A percentile compares a stretch with the other conserved stretches of the same genome.
Evolutionary conservation across 2,797 vertebrate genomes (phyloP).

Genomic region (Gallirallus australis): DNA sequence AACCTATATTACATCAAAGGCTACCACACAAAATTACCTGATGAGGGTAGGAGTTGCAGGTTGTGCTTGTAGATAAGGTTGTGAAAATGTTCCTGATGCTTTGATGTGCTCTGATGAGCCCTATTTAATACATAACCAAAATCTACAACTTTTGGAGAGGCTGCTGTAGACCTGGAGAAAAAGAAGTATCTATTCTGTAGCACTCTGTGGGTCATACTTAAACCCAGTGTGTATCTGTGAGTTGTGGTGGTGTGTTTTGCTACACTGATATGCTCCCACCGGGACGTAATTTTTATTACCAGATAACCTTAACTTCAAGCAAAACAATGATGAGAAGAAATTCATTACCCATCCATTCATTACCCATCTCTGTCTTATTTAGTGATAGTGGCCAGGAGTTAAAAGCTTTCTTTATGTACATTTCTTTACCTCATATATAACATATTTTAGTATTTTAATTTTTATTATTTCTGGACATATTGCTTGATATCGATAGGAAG

Average conservation of each 20-base stretch:
- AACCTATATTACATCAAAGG: background rate
- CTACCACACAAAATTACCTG: background rate
- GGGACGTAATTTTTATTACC: background rate
- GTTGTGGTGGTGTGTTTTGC: background rate
- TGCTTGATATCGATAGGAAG: background rate
- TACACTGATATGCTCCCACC: background rate
- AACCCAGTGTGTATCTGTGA: background rate
- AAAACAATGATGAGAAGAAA: background rate
- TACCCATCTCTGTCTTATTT: background rate
- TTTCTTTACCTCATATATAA: background rate
- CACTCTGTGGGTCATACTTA: background rate
- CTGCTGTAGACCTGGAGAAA: background rate
- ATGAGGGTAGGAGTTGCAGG: background rate
- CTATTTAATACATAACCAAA: background rate
- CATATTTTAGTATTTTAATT: background rate
- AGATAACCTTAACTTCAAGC: background rate
- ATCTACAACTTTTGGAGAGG: background rate
- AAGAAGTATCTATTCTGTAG: background rate
- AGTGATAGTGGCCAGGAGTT: background rate
- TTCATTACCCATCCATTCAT: background rate
- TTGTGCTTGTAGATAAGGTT: background rate
- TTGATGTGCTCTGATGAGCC: background rate
- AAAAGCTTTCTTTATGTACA: background rate
- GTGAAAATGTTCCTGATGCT: background rate
- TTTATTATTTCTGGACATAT: background rate